Conservation (phyloP, 1,140 invertebrate genomes). For the Trachymyrmex cornetzi region DNA sequence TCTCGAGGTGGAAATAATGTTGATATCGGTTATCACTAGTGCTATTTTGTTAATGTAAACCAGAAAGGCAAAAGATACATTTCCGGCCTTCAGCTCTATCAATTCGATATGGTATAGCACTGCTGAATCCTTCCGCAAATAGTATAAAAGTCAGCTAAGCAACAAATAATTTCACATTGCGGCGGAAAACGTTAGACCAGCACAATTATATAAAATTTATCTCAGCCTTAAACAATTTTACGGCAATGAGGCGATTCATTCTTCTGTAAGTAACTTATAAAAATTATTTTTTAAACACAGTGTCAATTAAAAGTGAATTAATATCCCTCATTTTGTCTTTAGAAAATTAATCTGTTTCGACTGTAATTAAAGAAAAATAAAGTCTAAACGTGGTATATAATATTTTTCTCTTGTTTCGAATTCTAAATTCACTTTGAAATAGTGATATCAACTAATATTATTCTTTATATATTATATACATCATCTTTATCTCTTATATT, state of each 20-base stretch:
- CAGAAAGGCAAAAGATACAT: not conserved
- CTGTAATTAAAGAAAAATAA: not conserved
- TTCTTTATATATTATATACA: not conserved
- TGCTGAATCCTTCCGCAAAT: slow-evolving; percentile 2
- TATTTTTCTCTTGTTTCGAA: not conserved
- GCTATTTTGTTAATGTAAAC: not conserved
- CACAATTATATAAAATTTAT: not conserved
- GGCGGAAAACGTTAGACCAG: not conserved
- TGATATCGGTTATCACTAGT: not conserved
- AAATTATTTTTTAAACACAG: not conserved
- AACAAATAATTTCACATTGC: not conserved
- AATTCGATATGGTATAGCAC: not conserved
- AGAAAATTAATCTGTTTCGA: not conserved
- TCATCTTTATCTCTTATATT: not conserved
- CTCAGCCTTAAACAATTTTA: not conserved
- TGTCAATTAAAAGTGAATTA: not conserved
- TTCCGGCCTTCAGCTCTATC: slow-evolving; percentile 22
- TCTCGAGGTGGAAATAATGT: not conserved
- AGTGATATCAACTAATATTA: not conserved
- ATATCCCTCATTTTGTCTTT: not conserved
- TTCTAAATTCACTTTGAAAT: not conserved
- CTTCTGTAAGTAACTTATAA: slow-evolving; percentile 29
- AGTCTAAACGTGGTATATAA: not conserved
- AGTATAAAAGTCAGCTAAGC: not conserved
- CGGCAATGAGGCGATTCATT: not conserved